Evolutionary conservation across 2,113 vertebrate genomes (phyloP).

Genomic region (Rhinogobius similis): DNA sequence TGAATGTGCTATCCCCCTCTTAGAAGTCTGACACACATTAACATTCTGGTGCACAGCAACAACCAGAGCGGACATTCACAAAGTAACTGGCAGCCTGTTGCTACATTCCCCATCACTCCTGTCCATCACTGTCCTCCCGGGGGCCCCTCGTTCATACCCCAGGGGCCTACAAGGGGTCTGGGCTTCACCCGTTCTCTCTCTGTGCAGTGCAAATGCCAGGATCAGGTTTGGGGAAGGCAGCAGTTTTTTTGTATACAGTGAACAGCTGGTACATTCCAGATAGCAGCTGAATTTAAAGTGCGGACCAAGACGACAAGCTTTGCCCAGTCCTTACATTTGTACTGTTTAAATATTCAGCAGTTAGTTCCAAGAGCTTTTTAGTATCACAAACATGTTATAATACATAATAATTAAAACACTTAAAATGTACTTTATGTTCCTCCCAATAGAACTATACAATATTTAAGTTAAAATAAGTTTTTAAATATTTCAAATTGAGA

Average conservation of each 20-base stretch:
- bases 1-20: constrained; percentile 42
- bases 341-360: constrained; percentile 71
- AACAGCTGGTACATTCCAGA: constrained; percentile 82
- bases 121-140: constrained; percentile 69
- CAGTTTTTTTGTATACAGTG: constrained; percentile 74
- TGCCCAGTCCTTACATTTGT: constrained; percentile 59
- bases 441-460: no score
- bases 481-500: no score
- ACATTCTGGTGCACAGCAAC: constrained; percentile 33
- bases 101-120: constrained; percentile 58
- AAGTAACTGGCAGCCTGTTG: constrained; percentile 74
- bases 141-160: constrained; percentile 47
- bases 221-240: constrained; percentile 71
- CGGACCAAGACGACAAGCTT: constrained; percentile 68
- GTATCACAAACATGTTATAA: no score
- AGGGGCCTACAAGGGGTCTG: constrained; percentile 47
- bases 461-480: no score
- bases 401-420: constrained; percentile 1
- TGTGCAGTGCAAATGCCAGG: constrained; percentile 65
- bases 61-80: constrained; percentile 40
- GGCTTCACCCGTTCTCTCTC: constrained; percentile 49
- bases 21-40: constrained; percentile 49
- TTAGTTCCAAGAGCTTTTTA: constrained; percentile 63
- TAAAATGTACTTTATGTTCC: no score
- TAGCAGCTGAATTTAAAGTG: constrained; percentile 80